Base-by-base conservation (phyloP, 2,888 invertebrate genomes). In the Phyllotreta cruciferae region DNA sequence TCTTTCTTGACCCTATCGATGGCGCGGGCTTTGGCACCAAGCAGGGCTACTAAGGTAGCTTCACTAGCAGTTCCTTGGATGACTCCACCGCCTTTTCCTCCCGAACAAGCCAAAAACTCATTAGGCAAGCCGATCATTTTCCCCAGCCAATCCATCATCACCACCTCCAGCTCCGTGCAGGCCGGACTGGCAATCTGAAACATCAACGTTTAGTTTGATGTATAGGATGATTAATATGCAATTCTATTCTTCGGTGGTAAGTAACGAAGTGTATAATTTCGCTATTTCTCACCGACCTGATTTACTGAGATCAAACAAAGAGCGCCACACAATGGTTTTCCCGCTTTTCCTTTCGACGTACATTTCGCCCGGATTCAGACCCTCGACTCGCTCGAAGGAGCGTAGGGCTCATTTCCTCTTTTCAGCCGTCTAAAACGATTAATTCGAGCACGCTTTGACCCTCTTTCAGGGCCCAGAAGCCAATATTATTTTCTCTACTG, bases 31-130 rank as follows among this genome's bases (percentile, higher is more conserved):
- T 94, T 93, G 9, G 96, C 96, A 0, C 94, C 95, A n/a, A 97
- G 84, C 8, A 98, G 83, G 0, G 94, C 94, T 1, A 98, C 94
- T 56, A 97, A 83, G 0, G 96, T 96, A 4, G 96, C 94, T 80
- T 98, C 97, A 78, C 95, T 96, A 38, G 97, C 97, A 0, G 97
- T 96, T 56, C 96, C 94, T 85, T 96, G 88, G 71, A 95, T 94
- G 6, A 95, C 94, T n/a, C 92, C 92, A 1, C 91, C 94, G 60
- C 92, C 93, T 62, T 90, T 91, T 0, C 93, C 94, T 0, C 85
- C 85, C 0, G 90, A 90, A 67, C 89, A 87, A 0, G 93, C 91
- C 53, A 97, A 83, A 81, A 97, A 97, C 71, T 88, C 88, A 11
- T 89, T 84, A 0, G 98, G 97, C 4, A 98, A 83, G 0, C 91